These are phyloP conservation scores for Gobio gobio DNA, from an alignment of 2,113 vertebrate species.

Conservation along the genomic window DNA sequence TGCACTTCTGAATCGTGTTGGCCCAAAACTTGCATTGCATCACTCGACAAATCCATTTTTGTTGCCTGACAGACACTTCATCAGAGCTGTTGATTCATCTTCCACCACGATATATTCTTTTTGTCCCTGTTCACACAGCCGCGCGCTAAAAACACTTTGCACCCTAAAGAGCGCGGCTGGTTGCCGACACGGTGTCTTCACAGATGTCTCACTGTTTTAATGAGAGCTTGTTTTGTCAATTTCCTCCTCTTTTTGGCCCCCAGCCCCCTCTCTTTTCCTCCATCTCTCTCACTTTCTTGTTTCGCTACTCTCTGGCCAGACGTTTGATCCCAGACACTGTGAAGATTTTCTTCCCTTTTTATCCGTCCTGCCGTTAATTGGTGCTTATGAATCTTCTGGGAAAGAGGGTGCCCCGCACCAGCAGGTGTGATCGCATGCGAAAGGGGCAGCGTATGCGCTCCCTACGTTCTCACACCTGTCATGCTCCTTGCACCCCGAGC, in stretches of 20 bases:
- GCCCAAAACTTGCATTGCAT: constrained; percentile 5
- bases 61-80: constrained; percentile 6
- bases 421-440: constrained; percentile 24
- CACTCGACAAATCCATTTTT: constrained; percentile 30
- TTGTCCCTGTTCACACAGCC: constrained; percentile 25
- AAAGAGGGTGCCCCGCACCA: not conserved
- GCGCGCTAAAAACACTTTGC: constrained; percentile 35
- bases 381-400: constrained; percentile 19
- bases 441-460: not conserved
- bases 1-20: not conserved
- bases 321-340: constrained; percentile 37
- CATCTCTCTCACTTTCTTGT: constrained; percentile 13
- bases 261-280: constrained; percentile 32
- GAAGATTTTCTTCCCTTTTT: constrained; percentile 22
- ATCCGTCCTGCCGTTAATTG: constrained; percentile 28
- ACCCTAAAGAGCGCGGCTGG: constrained; percentile 34
- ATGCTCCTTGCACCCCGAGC: constrained; percentile 21
- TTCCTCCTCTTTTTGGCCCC: constrained; percentile 19
- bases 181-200: constrained; percentile 36
- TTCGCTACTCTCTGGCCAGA: constrained; percentile 31
- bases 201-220: constrained; percentile 48
- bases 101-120: not conserved
- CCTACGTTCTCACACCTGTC: constrained; percentile 25
- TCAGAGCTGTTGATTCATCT: constrained; percentile 37
- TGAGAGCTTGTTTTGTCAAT: constrained; percentile 65